Evolutionary conservation across 2,113 vertebrate species (phyloP).

Genomic region (Ictalurus furcatus): DNA sequence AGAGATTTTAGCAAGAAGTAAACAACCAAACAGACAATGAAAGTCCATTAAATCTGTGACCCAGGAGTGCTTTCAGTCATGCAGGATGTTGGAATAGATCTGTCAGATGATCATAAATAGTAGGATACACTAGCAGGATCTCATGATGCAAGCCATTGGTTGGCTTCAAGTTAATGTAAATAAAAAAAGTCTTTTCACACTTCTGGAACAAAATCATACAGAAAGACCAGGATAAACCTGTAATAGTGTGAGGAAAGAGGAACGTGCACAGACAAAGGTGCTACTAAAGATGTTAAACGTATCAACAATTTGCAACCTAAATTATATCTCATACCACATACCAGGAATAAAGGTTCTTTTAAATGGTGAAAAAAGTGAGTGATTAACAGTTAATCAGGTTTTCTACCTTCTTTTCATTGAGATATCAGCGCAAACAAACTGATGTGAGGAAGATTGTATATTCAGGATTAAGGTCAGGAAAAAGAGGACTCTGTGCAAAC

Average conservation of each 20-base stretch:
- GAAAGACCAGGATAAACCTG: background rate
- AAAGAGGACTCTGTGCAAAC: slow-evolving; percentile 65
- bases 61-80: too few relatives aligned
- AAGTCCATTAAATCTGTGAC: too few relatives aligned
- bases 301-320: background rate
- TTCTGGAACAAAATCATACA: background rate
- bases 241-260: background rate
- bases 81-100: too few relatives aligned
- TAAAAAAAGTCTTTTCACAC: background rate
- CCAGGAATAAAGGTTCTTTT: background rate
- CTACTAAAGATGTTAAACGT: background rate
- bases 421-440: background rate
- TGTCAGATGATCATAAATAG: background rate
- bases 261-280: background rate
- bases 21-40: too few relatives aligned
- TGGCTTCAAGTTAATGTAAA: background rate
- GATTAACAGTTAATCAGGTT: background rate
- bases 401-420: background rate
- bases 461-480: slow-evolving; percentile 55
- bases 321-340: background rate
- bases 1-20: too few relatives aligned
- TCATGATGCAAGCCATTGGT: background rate
- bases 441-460: slow-evolving; percentile 46
- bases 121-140: background rate
- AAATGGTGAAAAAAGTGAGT: background rate